These are phyloP conservation scores for Dryobota labecula DNA, from an alignment of 2,888 invertebrate genomes.

Conservation along the genomic window DNA sequence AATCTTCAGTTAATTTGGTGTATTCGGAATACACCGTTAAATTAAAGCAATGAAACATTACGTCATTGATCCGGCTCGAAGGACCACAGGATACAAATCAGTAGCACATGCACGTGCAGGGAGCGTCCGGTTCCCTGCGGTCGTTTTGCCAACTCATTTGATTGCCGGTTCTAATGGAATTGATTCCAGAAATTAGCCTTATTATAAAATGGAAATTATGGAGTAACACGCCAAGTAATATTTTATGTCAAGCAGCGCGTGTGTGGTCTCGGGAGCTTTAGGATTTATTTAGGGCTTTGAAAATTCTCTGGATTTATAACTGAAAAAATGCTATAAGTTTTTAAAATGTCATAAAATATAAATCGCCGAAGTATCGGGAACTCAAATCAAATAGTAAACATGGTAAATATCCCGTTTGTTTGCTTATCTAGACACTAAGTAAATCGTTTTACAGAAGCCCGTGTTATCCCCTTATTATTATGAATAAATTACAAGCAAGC, in stretches of 20 bases:
- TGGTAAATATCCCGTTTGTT: no score
- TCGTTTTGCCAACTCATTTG: slow-evolving; percentile 31
- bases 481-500: not conserved
- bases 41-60: slow-evolving; percentile 7
- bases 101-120: slow-evolving; percentile 37
- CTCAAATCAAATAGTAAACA: no score
- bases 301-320: not conserved
- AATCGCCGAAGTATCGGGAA: no score
- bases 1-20: not conserved
- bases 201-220: slow-evolving; percentile 21
- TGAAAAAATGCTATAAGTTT: not conserved
- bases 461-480: not conserved
- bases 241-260: not conserved
- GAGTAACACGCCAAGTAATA: slow-evolving; percentile 6
- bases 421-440: not conserved
- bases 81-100: slow-evolving; percentile 28
- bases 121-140: slow-evolving; percentile 42
- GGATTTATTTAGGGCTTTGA: not conserved
- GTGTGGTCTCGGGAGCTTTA: not conserved
- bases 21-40: no score
- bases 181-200: slow-evolving; percentile 30
- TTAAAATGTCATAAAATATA: no score
- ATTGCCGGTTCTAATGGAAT: slow-evolving; percentile 15
- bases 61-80: slow-evolving; percentile 29
- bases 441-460: not conserved